Evolutionary conservation across 37 sponge, comb jelly and placozoan species (phyloP).

Genomic region (Hormiphora californensis): DNA sequence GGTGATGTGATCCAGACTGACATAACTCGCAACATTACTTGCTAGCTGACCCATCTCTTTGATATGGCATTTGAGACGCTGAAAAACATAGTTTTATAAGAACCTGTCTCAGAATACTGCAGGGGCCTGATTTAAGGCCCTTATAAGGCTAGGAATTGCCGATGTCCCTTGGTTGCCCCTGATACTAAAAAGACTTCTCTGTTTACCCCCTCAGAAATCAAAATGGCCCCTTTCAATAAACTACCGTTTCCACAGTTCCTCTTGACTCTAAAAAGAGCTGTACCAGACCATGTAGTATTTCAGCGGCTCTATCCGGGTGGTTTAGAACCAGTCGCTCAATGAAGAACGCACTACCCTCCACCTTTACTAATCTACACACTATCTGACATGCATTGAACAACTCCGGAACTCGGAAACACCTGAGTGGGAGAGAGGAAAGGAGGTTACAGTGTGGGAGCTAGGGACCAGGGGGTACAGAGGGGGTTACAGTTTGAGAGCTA

Average conservation of each 20-base stretch:
- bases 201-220: not conserved
- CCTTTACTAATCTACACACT: not conserved
- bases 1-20: not conserved
- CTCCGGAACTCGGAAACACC: constrained; percentile 12
- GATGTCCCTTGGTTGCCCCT: too few species aligned
- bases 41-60: not conserved
- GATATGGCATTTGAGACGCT: not conserved
- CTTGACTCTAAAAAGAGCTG: not conserved
- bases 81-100: not conserved
- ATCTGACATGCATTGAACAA: not conserved
- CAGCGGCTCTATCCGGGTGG: constrained; percentile 4
- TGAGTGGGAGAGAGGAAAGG: not conserved
- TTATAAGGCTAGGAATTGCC: too few species aligned
- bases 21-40: not conserved
- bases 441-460: too few species aligned
- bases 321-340: not conserved
- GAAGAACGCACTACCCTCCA: not conserved
- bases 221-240: not conserved
- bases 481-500: too few species aligned
- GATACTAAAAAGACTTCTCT: too few species aligned
- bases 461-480: too few species aligned
- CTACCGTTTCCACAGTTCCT: not conserved
- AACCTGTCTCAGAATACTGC: too few species aligned
- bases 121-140: too few species aligned
- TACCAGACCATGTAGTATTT: not conserved